Evolutionary conservation across 2,113 vertebrate genomes (phyloP).

Genomic region (Microtus pennsylvanicus): DNA sequence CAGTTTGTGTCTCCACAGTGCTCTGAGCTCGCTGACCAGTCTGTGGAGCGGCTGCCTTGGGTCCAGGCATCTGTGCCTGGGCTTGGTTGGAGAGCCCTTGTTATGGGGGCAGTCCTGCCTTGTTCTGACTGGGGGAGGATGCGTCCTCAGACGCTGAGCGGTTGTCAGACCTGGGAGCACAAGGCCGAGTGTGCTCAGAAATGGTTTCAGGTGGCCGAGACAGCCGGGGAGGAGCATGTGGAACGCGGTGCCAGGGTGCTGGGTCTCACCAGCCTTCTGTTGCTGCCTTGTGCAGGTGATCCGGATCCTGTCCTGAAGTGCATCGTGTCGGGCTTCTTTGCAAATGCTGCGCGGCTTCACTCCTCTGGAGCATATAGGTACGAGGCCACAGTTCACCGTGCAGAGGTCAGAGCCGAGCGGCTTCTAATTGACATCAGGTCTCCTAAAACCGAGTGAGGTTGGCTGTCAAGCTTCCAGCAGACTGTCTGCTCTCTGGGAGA

Average conservation of each 20-base stretch:
- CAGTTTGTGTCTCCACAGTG: not conserved
- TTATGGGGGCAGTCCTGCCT: not conserved
- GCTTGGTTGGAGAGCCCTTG: not conserved
- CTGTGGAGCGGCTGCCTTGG: not conserved
- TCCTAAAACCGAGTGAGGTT: not conserved
- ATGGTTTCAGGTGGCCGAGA: not conserved
- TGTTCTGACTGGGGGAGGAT: not conserved
- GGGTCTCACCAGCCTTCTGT: not conserved
- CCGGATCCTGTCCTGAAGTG: conserved; percentile 97
- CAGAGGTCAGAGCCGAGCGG: not conserved
- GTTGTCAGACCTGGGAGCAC: not conserved
- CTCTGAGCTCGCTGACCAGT: not conserved
- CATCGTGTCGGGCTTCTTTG: conserved; percentile 97
- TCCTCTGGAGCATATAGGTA: conserved; percentile 97
- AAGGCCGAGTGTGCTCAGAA: not conserved
- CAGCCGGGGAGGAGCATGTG: not conserved
- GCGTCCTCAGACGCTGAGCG: not conserved
- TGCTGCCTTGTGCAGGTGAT: conserved; percentile 89
- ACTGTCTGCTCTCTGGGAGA: not conserved
- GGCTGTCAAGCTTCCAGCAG: not conserved
- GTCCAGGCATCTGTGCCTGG: not conserved
- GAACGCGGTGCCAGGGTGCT: rapidly evolving
- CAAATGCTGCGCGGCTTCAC: conserved; percentile 97
- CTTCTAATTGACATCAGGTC: not conserved
- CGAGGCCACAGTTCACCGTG: not conserved